Evolutionary conservation across 2,113 vertebrate species (phyloP).

Genomic region (Lethenteron reissneri): DNA sequence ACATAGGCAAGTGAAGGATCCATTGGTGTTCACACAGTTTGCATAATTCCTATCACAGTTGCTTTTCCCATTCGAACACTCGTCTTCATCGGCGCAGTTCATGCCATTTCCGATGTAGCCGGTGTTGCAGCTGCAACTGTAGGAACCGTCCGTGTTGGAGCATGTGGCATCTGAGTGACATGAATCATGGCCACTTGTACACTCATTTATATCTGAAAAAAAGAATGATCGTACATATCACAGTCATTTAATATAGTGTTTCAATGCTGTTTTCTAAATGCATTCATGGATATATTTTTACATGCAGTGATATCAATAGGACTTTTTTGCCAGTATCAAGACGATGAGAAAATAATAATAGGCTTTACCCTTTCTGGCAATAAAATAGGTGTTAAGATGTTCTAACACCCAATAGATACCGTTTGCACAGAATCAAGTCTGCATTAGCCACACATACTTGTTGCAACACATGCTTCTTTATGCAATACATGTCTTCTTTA

Average conservation of each 20-base stretch:
- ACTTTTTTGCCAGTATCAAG: no score
- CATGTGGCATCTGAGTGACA: slow-evolving; percentile 4
- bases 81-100: neutral
- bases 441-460: no score
- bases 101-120: neutral
- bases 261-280: no score
- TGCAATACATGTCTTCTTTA: no score
- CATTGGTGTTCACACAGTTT: neutral
- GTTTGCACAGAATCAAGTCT: no score
- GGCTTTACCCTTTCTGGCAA: no score
- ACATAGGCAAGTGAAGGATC: neutral
- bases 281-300: no score
- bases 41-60: neutral
- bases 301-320: no score
- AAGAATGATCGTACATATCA: neutral
- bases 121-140: neutral
- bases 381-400: no score
- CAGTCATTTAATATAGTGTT: neutral
- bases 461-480: no score
- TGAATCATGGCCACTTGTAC: neutral
- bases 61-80: neutral
- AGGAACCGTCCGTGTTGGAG: neutral
- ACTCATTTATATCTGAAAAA: slow-evolving; percentile 1
- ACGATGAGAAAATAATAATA: no score
- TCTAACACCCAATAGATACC: no score